Evolutionary conservation across 1,140 invertebrate genomes (phyloP).

Genomic region (Coptotermes formosanus): DNA sequence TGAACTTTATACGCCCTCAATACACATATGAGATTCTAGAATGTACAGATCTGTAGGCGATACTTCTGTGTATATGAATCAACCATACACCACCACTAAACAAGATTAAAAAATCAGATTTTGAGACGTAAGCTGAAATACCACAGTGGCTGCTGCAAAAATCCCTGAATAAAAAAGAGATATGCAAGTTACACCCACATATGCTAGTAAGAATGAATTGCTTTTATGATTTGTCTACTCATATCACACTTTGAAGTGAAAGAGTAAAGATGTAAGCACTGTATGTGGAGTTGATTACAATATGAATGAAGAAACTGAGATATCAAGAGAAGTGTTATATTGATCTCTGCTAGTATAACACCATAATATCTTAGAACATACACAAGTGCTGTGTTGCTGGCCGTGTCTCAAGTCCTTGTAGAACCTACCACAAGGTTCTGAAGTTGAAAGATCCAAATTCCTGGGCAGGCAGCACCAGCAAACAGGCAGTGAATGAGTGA

Average conservation of each 20-base stretch:
- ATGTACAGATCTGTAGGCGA: no score
- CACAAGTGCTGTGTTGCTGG: not conserved
- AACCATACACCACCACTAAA: no score
- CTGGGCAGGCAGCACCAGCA: conserved; percentile 16
- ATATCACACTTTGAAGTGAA: not conserved
- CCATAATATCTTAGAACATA: conserved; percentile 15
- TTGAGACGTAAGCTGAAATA: no score
- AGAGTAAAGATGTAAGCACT: not conserved
- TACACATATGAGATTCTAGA: no score
- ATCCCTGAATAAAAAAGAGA: no score
- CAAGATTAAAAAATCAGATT: no score
- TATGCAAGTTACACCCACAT: not conserved
- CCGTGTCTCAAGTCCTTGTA: not conserved
- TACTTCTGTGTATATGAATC: no score
- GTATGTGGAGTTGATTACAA: not conserved
- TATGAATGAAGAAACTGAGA: not conserved
- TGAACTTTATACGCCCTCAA: no score
- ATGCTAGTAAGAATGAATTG: not conserved
- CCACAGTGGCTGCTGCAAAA: no score
- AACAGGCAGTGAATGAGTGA: conserved; percentile 25
- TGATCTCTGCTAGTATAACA: not conserved
- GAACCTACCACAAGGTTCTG: conserved; percentile 21
- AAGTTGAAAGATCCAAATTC: conserved; percentile 28
- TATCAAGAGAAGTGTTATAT: not conserved
- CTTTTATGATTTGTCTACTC: not conserved